Conservation (phyloP, 2,888 invertebrate genomes). For the Dicycla oo region DNA sequence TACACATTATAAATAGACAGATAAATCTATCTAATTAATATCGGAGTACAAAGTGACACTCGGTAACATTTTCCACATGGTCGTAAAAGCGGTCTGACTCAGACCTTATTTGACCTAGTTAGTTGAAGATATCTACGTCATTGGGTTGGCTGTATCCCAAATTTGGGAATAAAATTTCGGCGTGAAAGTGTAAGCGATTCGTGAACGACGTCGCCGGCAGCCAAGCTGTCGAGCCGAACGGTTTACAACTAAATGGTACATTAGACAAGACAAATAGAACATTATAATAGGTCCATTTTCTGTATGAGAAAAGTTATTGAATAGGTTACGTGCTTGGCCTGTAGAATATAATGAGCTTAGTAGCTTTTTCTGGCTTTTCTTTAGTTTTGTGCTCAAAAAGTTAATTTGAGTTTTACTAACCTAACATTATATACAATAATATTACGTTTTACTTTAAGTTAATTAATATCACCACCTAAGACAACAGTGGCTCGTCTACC, state of each 20-base stretch:
- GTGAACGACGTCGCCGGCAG: slow-evolving; percentile 32
- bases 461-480: slow-evolving; percentile 27
- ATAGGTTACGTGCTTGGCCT: neutral
- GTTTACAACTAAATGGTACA: slow-evolving; percentile 1
- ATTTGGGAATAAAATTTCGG: slow-evolving; percentile 73
- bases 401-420: neutral
- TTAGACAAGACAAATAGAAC: slow-evolving; percentile 17
- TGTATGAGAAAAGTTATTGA: slow-evolving; percentile 10
- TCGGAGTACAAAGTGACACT: slow-evolving; percentile 16
- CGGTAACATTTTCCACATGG: slow-evolving; percentile 43
- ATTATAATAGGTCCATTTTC: neutral
- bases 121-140: slow-evolving; percentile 78
- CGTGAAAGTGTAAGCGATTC: slow-evolving; percentile 61
- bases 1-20: slow-evolving; percentile 47
- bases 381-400: neutral
- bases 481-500: too few species aligned
- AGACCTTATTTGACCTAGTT: slow-evolving; percentile 84
- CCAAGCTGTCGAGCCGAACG: slow-evolving; percentile 34
- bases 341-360: neutral
- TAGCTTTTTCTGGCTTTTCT: neutral
- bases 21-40: slow-evolving; percentile 42
- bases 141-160: slow-evolving; percentile 83
- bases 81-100: slow-evolving; percentile 53
- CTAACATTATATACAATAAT: neutral
- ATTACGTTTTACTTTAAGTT: neutral